Evolutionary conservation across 2,113 vertebrate genomes (phyloP), one percentile per base, ranked within the genome.

Genomic region (Hypanus sabinus): DNA sequence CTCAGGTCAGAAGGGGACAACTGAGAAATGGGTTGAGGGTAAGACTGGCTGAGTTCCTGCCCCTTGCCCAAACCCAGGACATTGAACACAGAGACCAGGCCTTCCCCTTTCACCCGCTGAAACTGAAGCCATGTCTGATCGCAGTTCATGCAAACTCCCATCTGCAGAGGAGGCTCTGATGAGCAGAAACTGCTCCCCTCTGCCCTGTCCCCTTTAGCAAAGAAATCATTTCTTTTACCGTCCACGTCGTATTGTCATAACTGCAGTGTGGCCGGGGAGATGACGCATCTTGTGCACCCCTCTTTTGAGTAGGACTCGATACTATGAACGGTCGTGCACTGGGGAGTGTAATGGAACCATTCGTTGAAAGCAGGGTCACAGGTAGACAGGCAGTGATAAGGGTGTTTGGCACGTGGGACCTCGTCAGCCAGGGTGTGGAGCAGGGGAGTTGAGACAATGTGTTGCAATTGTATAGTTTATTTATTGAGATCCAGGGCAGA

Each of bases 181-280:
- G 33, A n/a, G 12, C 76, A 79, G 77, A 38, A 36, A 16, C 14
- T 80, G 2, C 33, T 4, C 95, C 95, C 95, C 60, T 94, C 94
- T 95, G 94, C 94, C 95, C 95, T 95, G 95, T 95, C 95, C 94
- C 95, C 0, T 0, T 95, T 94, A 95, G 94, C 95, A 95, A 94
- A 95, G 94, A 95, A 95, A 94, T 95, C 95, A 95, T n/a, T 11
- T 18, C 20, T 18, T 73, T 73, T 73, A 75, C 94, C 87, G 93
- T 94, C 94, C 95, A 95, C 94, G n/a, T 6, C 36, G 70, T 1
- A 36, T 8, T 2, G 10, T 11, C 3, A 0, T 71, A 27, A 55
- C 38, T 33, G 12, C 24, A 33, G 30, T 30, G 57, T 62, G 11
- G 20, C n/a, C 14, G 27, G 55, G 46, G 14, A 65, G 14, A 11